Percentiles rank a stretch among this genome's conserved stretches.
Evolutionary conservation across 2,888 invertebrate species (phyloP).

Genomic region (Sthenelais limicola): DNA sequence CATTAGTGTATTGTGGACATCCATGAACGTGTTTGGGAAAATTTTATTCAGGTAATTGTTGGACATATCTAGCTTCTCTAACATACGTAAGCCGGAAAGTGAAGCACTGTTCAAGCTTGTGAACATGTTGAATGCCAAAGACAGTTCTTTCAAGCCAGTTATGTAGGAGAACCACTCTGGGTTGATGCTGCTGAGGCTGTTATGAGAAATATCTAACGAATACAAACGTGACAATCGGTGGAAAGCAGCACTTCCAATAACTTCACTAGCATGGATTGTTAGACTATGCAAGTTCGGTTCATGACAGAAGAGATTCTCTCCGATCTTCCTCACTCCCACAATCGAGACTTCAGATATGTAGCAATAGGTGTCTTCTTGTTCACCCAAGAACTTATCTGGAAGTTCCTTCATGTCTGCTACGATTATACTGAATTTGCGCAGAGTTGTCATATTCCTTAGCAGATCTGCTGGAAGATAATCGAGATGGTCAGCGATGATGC

Average conservation of each 20-base stretch:
- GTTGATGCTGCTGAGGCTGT: not conserved
- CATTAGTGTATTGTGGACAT: not conserved
- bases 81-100: slow-evolving; percentile 4
- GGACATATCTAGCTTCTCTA: slow-evolving; percentile 21
- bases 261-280: not conserved
- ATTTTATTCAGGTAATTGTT: slow-evolving; percentile 5
- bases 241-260: slow-evolving; percentile 1
- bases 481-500: slow-evolving; percentile 4
- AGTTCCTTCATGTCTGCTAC: not conserved
- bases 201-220: slow-evolving; percentile 10
- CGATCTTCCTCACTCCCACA: not conserved
- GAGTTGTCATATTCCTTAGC: not conserved
- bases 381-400: slow-evolving; percentile 29
- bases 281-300: slow-evolving; percentile 15
- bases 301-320: slow-evolving; percentile 1
- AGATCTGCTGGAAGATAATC: not conserved
- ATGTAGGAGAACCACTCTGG: slow-evolving; percentile 15
- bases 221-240: not conserved
- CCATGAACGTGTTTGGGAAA: not conserved
- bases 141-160: not conserved
- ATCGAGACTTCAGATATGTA: not conserved
- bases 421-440: not conserved
- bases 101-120: not conserved
- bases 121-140: slow-evolving; percentile 5
- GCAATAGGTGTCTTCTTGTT: slow-evolving; percentile 3